Conservation (phyloP, 2,797 vertebrate species). For the Chaetophractus vellerosus region DNA sequence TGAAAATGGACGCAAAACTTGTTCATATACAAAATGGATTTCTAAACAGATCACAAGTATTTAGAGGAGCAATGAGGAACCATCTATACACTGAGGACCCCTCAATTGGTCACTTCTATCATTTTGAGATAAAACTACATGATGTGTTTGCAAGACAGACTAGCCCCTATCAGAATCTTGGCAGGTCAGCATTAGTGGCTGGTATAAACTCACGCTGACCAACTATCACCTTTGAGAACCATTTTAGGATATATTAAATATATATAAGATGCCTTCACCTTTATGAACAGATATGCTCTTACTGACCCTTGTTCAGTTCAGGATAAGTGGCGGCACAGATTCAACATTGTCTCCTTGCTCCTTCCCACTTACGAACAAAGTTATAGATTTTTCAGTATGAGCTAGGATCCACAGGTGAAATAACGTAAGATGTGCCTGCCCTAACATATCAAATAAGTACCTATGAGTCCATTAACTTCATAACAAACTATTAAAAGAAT, state of each 20-base stretch:
- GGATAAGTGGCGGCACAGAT: not conserved
- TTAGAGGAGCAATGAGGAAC: not conserved
- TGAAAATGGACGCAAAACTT: not conserved
- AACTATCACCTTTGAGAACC: constrained; percentile 31
- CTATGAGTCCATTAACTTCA: constrained; percentile 6
- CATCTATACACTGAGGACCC: not conserved
- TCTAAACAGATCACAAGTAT: not conserved
- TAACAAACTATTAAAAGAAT: constrained; percentile 24
- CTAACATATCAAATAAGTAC: not conserved
- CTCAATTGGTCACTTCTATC: not conserved
- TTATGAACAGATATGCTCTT: not conserved
- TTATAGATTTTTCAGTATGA: not conserved
- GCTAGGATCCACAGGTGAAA: not conserved
- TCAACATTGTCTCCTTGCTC: not conserved
- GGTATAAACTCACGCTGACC: not conserved
- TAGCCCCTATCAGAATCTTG: not conserved
- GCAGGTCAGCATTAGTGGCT: not conserved
- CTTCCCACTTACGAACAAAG: not conserved
- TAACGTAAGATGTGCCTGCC: not conserved
- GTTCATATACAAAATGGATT: not conserved
- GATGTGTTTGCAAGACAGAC: not conserved
- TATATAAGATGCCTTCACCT: not conserved
- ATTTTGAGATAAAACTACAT: not conserved
- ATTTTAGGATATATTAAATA: not conserved
- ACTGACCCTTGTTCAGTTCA: not conserved